Conservation (phyloP, 2,888 invertebrate genomes). For the Ecliptopera silaceata region DNA sequence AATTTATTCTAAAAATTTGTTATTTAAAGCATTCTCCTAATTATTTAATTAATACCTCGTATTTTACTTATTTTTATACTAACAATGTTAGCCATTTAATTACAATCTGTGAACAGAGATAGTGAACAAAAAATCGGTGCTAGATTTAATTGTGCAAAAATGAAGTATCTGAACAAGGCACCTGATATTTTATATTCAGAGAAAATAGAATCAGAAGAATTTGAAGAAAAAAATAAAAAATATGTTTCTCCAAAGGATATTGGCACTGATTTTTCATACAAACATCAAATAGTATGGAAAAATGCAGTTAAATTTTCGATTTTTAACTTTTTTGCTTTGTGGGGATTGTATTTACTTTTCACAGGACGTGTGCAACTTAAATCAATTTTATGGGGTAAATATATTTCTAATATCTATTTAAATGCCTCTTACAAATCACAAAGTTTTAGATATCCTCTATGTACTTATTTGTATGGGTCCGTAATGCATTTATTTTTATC, state of each 20-base stretch:
- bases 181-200: background rate
- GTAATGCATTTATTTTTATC: no score
- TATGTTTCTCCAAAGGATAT: background rate
- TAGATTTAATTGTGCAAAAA: background rate
- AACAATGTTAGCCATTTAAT: no score
- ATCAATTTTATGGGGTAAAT: conserved; percentile 13
- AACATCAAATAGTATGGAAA: conserved; percentile 84
- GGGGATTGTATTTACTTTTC: background rate
- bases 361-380: background rate
- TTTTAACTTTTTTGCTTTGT: conserved; percentile 60
- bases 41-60: no score
- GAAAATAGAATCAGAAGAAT: background rate
- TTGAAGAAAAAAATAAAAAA: background rate
- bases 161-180: background rate
- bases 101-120: conserved; percentile 45
- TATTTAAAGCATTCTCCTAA: no score
- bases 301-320: conserved; percentile 84
- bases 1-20: no score
- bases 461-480: no score
- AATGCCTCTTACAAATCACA: background rate
- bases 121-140: background rate
- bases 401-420: background rate
- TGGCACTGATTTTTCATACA: conserved; percentile 50
- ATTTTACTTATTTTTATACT: no score
- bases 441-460: no score